A percentile compares a stretch with the other conserved stretches of the same genome.
Conservation (phyloP, 2,797 vertebrate genomes). For the Xiphorhynchus erythropygius region DNA sequence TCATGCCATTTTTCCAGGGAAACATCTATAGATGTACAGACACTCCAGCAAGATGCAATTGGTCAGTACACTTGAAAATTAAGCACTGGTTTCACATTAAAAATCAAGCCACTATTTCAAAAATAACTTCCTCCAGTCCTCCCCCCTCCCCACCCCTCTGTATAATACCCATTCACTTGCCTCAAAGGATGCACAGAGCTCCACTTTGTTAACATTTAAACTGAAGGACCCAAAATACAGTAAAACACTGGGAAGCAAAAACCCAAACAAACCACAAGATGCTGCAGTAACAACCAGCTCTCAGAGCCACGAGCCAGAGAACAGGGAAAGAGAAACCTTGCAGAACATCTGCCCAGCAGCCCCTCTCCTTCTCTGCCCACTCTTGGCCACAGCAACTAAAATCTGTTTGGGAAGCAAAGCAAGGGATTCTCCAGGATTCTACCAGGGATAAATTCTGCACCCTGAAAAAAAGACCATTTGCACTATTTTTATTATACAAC, state of each 20-base stretch:
- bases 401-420: background rate
- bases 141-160: background rate
- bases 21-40: background rate
- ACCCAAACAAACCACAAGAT: background rate
- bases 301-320: background rate
- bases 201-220: background rate
- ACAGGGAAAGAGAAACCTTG: accelerated
- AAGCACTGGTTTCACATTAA: background rate
- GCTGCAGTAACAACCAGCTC: background rate
- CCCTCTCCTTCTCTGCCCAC: background rate
- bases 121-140: background rate
- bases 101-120: background rate
- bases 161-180: background rate
- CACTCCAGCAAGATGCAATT: background rate
- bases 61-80: background rate
- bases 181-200: background rate
- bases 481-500: background rate
- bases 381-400: background rate
- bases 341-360: background rate
- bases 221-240: background rate
- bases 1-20: background rate
- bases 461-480: background rate
- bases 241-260: background rate
- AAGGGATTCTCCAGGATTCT: background rate
- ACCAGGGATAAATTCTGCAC: background rate